These are phyloP conservation scores for Druceiella hillmani DNA, from an alignment of 2,888 invertebrate genomes.

Conservation along the genomic window DNA sequence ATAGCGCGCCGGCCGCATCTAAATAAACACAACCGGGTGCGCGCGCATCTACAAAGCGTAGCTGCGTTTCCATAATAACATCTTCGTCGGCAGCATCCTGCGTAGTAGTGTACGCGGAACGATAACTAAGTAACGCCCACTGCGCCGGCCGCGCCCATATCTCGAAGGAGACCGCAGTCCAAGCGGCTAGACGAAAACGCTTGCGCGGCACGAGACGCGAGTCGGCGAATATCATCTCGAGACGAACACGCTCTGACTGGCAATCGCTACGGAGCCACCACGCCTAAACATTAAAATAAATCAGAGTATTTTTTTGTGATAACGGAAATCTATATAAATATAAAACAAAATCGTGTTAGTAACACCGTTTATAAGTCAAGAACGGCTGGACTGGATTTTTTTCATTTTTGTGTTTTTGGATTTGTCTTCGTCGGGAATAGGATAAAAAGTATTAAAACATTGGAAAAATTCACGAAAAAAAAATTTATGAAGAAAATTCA, in stretches of 20 bases:
- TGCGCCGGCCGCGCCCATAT: conserved; percentile 50
- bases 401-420: too few species aligned
- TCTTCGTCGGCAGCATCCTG: conserved; percentile 76
- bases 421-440: too few species aligned
- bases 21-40: conserved; percentile 64
- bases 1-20: conserved; percentile 66
- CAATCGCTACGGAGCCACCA: conserved; percentile 75
- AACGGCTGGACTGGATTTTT: too few species aligned
- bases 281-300: too few species aligned
- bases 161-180: conserved; percentile 21
- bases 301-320: too few species aligned
- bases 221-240: conserved; percentile 70
- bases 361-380: too few species aligned
- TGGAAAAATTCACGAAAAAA: too few species aligned
- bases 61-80: conserved; percentile 73
- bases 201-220: conserved; percentile 74
- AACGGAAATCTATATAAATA: too few species aligned
- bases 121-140: conserved; percentile 62
- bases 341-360: too few species aligned
- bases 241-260: conserved; percentile 67
- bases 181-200: conserved; percentile 51
- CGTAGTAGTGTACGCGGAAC: conserved; percentile 72
- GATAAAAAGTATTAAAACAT: too few species aligned
- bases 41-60: conserved; percentile 65
- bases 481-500: too few species aligned